These are phyloP conservation scores for Philereme vetulata DNA, from an alignment of 2,888 invertebrate species.

Conservation along the genomic window DNA sequence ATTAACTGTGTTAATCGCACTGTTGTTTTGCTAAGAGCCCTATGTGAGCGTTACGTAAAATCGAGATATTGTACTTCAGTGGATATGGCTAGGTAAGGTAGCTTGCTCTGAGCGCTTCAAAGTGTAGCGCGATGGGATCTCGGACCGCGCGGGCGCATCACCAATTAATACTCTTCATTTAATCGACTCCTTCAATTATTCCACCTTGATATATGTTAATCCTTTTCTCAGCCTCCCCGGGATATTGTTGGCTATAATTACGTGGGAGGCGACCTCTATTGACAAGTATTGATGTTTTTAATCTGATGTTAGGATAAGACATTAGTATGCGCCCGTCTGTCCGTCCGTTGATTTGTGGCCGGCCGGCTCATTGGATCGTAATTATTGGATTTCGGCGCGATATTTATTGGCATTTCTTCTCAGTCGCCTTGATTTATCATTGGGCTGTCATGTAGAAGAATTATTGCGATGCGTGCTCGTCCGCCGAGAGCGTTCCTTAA, in stretches of 20 bases:
- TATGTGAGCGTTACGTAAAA: conserved; percentile 32
- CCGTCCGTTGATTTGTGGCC: conserved; percentile 77
- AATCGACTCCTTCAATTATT: conserved; percentile 84
- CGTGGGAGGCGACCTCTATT: conserved; percentile 82
- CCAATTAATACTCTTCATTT: conserved; percentile 83
- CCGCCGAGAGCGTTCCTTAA: conserved; percentile 53
- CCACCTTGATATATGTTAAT: conserved; percentile 81
- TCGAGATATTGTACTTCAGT: conserved; percentile 29
- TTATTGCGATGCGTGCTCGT: conserved; percentile 63
- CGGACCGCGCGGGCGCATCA: conserved; percentile 67
- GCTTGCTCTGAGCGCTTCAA: conserved; percentile 53
- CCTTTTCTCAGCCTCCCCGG: conserved; percentile 75
- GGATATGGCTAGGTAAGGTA: conserved; percentile 3
- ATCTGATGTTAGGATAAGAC: conserved; percentile 83
- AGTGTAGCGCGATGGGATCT: conserved; percentile 62
- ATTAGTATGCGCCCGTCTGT: conserved; percentile 78
- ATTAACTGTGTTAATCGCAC: conserved; percentile 77
- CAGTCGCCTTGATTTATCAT: conserved; percentile 77
- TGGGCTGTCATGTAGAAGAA: conserved; percentile 67
- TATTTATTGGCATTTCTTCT: conserved; percentile 81
- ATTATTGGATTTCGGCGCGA: conserved; percentile 81
- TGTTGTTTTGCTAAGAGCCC: conserved; percentile 63
- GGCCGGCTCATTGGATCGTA: conserved; percentile 78
- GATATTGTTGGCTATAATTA: conserved; percentile 82
- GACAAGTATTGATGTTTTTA: conserved; percentile 84